phyloP scores from a whole-genome alignment of 2,888 invertebrate species.

The Tethea ocularis region DNA sequence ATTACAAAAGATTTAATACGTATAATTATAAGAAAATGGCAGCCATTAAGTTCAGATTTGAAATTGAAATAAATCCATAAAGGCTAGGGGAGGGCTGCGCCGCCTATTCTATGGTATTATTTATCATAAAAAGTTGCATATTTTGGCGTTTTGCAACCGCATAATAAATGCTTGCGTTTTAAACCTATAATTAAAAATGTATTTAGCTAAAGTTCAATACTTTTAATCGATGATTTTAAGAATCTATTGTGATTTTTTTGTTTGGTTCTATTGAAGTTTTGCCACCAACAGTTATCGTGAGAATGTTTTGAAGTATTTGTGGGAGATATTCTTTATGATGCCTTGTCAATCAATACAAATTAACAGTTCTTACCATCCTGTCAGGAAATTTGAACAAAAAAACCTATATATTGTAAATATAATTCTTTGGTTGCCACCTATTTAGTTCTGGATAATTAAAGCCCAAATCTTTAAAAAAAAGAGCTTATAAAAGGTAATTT shows the following conservation, averaged over 20 bases:
- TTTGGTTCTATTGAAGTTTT: slow-evolving; percentile 16
- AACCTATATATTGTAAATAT: too few relatives aligned
- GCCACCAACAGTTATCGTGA: slow-evolving; percentile 2
- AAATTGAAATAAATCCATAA: slow-evolving; percentile 71
- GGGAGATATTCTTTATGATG: background rate
- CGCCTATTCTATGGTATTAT: slow-evolving; percentile 48
- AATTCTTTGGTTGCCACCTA: too few relatives aligned
- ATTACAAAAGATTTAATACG: slow-evolving; percentile 55
- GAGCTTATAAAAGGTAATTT: background rate
- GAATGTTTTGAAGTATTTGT: slow-evolving; percentile 2
- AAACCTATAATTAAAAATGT: slow-evolving; percentile 70
- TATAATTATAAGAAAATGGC: slow-evolving; percentile 63
- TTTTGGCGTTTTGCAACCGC: slow-evolving; percentile 75
- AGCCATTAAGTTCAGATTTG: slow-evolving; percentile 48
- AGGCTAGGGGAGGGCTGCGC: slow-evolving; percentile 46
- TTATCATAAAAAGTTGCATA: slow-evolving; percentile 54
- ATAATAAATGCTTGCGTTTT: slow-evolving; percentile 61
- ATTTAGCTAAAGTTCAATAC: slow-evolving; percentile 67
- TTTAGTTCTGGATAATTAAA: too few relatives aligned
- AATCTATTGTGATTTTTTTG: slow-evolving; percentile 43
- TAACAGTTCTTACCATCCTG: background rate
- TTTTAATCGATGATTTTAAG: slow-evolving; percentile 58
- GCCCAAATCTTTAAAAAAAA: background rate
- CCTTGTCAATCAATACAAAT: background rate
- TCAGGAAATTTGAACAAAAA: background rate